Conservation (phyloP, 2,113 vertebrate genomes). For the Lagopus leucura region DNA sequence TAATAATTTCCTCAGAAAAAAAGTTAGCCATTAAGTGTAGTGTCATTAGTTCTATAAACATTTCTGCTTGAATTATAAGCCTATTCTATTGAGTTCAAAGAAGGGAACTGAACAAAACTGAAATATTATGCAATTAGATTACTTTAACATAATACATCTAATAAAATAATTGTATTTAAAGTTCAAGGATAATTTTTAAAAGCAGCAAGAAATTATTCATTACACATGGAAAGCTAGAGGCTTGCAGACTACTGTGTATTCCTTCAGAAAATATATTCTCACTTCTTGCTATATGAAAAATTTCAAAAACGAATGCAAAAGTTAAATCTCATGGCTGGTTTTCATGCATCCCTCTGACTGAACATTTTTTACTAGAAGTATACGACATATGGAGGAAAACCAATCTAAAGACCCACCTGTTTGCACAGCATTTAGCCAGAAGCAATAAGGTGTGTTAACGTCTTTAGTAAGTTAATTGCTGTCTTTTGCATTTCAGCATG, state of each 20-base stretch:
- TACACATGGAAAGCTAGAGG: not conserved
- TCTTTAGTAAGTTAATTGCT: not conserved
- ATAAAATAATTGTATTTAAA: slow-evolving; percentile 9
- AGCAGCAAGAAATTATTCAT: not conserved
- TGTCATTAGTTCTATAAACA: not conserved
- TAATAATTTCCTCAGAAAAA: slow-evolving; percentile 1
- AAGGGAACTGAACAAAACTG: not conserved
- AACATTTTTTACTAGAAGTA: not conserved
- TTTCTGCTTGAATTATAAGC: not conserved
- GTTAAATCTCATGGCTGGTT: not conserved
- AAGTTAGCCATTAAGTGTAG: not conserved
- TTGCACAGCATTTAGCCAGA: not conserved
- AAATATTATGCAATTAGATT: not conserved
- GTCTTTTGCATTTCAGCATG: not conserved
- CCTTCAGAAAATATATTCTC: not conserved
- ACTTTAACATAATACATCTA: not conserved
- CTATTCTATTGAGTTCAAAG: not conserved
- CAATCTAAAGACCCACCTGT: not conserved
- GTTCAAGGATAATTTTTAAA: slow-evolving; percentile 17
- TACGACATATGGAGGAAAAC: not conserved
- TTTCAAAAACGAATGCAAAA: not conserved
- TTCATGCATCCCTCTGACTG: not conserved
- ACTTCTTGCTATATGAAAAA: not conserved
- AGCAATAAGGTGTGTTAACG: not conserved
- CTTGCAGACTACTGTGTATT: not conserved